Conservation (phyloP, 2,888 invertebrate species). For the Cactoblastis cactorum region DNA sequence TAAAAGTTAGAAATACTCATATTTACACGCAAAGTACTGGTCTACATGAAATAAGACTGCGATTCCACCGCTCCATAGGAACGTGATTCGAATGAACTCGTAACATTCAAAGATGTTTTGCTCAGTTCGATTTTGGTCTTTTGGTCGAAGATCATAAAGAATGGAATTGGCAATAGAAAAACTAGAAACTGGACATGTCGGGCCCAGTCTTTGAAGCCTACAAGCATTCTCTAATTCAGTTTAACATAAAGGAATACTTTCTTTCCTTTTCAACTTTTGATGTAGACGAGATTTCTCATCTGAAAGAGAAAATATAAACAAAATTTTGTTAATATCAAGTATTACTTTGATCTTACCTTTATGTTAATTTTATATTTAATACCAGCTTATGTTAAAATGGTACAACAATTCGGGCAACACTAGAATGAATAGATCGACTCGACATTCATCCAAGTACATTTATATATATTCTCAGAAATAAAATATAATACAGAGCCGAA, state of each 20-base stretch:
- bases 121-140: slow-evolving; percentile 2
- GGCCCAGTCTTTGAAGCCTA: not conserved
- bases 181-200: not conserved
- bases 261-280: not conserved
- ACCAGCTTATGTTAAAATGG: not conserved
- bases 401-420: not conserved
- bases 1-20: no score
- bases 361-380: not conserved
- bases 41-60: no score
- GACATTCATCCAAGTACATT: no score
- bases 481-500: no score
- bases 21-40: no score
- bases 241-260: not conserved
- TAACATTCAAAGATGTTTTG: slow-evolving; percentile 1
- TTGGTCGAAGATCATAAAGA: not conserved
- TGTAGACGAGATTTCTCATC: not conserved
- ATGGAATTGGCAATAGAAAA: not conserved
- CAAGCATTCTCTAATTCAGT: slow-evolving; percentile 7
- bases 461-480: no score
- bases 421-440: not conserved
- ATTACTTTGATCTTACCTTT: not conserved
- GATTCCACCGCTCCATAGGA: slow-evolving; percentile 15
- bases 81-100: slow-evolving; percentile 21
- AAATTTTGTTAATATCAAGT: not conserved
- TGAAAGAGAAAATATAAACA: not conserved